These are phyloP conservation scores for Helicorthomorpha holstii DNA, from an alignment of 1,140 invertebrate genomes.

Conservation along the genomic window DNA sequence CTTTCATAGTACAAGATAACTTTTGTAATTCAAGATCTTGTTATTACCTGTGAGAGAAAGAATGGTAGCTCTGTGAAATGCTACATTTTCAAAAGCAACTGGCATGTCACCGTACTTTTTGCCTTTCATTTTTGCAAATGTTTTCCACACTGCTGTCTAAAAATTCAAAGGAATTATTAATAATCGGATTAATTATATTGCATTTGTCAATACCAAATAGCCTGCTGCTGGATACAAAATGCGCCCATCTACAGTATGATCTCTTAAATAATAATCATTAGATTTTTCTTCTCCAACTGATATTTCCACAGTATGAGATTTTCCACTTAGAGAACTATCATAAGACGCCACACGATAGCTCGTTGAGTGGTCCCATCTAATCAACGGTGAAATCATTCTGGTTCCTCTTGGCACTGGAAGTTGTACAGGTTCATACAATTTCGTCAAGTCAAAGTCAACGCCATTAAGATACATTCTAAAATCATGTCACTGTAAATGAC, in stretches of 20 bases:
- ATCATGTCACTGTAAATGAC: conserved; percentile 8
- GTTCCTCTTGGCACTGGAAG: conserved; percentile 35
- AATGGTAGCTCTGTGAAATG: conserved; percentile 81
- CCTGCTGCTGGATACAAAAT: conserved; percentile 90
- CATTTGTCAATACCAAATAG: conserved; percentile 44
- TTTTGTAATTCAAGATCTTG: too few species aligned
- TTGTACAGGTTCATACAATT: conserved; percentile 45
- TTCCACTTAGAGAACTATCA: conserved; percentile 10
- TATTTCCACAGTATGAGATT: conserved; percentile 33
- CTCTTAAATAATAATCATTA: conserved; percentile 52
- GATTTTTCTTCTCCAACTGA: conserved; percentile 49
- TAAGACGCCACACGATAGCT: conserved; percentile 61
- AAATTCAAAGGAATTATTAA: background rate
- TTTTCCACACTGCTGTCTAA: conserved; percentile 62
- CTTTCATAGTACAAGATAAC: too few species aligned
- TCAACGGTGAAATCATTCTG: conserved; percentile 61
- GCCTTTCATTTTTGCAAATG: conserved; percentile 66
- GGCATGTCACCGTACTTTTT: conserved; percentile 58
- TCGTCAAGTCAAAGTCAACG: conserved; percentile 49
- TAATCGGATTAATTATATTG: background rate
- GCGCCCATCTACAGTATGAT: conserved; percentile 88
- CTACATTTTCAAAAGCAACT: conserved; percentile 70
- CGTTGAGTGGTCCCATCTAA: conserved; percentile 79
- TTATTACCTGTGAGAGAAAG: conserved; percentile 61
- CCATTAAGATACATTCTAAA: conserved; percentile 58